Evolutionary conservation across 2,797 vertebrate genomes (phyloP).

Genomic region (Natrix natrix): DNA sequence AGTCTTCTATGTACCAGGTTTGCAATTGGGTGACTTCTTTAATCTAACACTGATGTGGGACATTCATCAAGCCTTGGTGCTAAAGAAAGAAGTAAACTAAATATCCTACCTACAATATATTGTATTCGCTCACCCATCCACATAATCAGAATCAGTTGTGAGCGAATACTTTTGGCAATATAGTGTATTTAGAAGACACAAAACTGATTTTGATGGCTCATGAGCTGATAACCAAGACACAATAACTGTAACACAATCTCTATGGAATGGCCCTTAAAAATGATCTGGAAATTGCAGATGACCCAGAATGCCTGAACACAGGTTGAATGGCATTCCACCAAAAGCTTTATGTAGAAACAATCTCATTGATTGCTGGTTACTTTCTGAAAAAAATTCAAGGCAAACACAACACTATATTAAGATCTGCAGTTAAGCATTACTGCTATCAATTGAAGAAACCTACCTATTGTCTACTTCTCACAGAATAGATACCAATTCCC

Average conservation of each 20-base stretch:
- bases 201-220: neutral
- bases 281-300: neutral
- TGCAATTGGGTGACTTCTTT: neutral
- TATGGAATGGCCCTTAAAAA: neutral
- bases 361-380: neutral
- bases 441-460: neutral
- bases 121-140: no score
- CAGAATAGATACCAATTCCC: neutral
- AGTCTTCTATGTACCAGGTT: neutral
- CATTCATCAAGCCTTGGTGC: neutral
- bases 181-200: neutral
- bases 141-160: no score
- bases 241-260: neutral
- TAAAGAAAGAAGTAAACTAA: neutral
- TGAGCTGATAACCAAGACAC: neutral
- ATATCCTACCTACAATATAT: neutral
- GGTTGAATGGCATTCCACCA: neutral
- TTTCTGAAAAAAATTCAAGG: neutral
- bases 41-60: neutral
- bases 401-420: neutral
- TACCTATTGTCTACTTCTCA: neutral
- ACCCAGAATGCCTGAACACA: neutral
- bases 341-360: neutral
- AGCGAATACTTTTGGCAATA: no score
- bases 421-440: neutral